Conservation (phyloP, 2,113 vertebrate species). For the Cinclus cinclus region DNA sequence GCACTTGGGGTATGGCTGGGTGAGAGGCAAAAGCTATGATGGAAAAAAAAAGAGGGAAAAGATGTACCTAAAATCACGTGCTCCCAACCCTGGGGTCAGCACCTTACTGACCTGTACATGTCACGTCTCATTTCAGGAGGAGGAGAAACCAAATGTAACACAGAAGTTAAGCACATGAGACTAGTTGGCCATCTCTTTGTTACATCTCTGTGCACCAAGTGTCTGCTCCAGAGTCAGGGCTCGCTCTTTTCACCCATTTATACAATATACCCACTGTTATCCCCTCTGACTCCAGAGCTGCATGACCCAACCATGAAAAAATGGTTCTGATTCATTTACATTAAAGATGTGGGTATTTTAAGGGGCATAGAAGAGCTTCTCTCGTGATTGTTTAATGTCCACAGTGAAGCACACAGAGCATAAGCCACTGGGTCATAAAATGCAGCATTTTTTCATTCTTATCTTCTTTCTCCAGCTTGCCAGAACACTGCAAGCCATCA, state of each 20-base stretch:
- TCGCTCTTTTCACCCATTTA: background rate
- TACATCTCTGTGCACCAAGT: background rate
- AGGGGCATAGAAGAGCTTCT: slow-evolving; percentile 39
- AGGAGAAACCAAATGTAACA: background rate
- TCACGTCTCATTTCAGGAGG: background rate
- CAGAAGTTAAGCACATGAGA: background rate
- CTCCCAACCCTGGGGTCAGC: background rate
- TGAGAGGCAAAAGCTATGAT: background rate
- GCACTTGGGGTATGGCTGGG: background rate
- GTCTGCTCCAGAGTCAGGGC: background rate
- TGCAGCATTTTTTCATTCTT: slow-evolving; percentile 66
- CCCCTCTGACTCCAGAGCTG: background rate
- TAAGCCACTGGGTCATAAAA: slow-evolving; percentile 49
- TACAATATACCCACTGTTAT: slow-evolving; percentile 56
- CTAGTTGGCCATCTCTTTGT: background rate
- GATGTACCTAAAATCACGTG: background rate
- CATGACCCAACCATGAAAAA: slow-evolving; percentile 36
- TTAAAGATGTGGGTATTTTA: slow-evolving; percentile 54
- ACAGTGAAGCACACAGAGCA: slow-evolving; percentile 33
- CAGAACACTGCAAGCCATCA: slow-evolving; percentile 35
- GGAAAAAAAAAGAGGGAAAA: background rate
- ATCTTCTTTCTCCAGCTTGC: slow-evolving; percentile 70
- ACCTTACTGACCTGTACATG: background rate
- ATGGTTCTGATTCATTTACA: slow-evolving; percentile 62
- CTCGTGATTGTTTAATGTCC: slow-evolving; percentile 27